Base-by-base conservation (phyloP, 2,888 invertebrate species). In the Sesia apiformis region DNA sequence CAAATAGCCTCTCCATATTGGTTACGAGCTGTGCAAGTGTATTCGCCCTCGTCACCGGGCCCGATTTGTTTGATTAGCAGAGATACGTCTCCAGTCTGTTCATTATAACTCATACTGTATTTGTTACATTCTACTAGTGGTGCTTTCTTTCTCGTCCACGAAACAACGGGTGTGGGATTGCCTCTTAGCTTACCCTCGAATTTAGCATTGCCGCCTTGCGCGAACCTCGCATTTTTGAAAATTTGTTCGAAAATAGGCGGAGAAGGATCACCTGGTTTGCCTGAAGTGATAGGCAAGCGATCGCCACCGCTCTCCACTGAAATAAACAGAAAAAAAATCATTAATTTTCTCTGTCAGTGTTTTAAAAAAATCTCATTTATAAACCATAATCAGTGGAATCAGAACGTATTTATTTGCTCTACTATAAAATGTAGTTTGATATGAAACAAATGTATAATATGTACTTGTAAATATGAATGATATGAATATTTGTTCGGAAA, bases 1-100 rank as follows among this genome's bases (percentile, higher is more conserved):
- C 97, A 98, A 72, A 98, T 96, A 50, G 98, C 97, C 87, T 98
- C 98, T 58, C 99, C 99, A 72, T 97, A 97, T 76, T 96, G 96
- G 86, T 98, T 98, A 68, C 96, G 94, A 52, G 98, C 98, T 58
- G 95, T 96, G 84, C 98, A 97, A 1, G 97, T 97, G 82, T 98
- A 98, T 89, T 98, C 98, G 66, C 98, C 98, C 81, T 97, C 97
- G 83, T 98, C 98, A 53, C 97, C 98, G 56, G 97, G 97, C 59
- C 97, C 97, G 68, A 98, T 97, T 77, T 96, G 95, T 80, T 96
- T 96, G 74, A 99, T 98, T 69, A 96, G 93, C 69, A 99, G 91
- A 59, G 96, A 95, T 64, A 97, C 96, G 63, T 94, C 94, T 55
- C 98, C 98, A 63, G 96, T 96, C 78, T 93, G 93, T 78, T 96